Evolutionary conservation across 2,888 invertebrate genomes (phyloP), one percentile per base, ranked within the genome.

Genomic region (Agrenia bidenticulata): DNA sequence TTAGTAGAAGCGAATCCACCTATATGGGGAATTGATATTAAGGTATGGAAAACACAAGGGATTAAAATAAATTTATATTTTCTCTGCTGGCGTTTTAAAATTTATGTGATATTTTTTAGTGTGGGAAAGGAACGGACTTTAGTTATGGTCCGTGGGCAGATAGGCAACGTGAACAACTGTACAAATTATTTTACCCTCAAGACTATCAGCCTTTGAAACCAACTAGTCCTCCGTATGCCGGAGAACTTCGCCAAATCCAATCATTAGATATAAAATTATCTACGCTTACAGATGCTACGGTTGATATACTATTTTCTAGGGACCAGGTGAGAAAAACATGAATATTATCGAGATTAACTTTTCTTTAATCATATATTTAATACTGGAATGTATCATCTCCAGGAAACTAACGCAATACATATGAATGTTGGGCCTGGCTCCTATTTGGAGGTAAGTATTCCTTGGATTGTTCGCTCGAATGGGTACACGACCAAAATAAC

Each of bases 121-220:
- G 94, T 79, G 92, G 94, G 0, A 95, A 94, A 81, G 95, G 93
- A 72, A 93, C 92, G 1, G 93, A 95, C 78, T 92, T 99, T 77
- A 96, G 95, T 80, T 99, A 98, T 79, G 98, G 98, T 0, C 98
- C 98, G 0, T 99, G 98, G 98, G 98, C 97, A 2, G 98, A 99
- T 79, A 85, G 96, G 58, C 98, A 99, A 80, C 86, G 98, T 71
- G 96, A 96, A 79, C 89, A 92, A 80, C 83, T 99, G 37, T 97
- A 93, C 81, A 92, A 89, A 81, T 95, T 97, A 81, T 99, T 99
- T 82, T 97, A 92, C 79, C 98, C 95, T 7, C 88, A 90, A 72
- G 89, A 92, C 79, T 92, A 88, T 81, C 87, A 89, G 78, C 87
- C 88, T 65, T 84, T 92, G 79, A 86, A 88, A 80, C 72, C 69